Evolutionary conservation across 1,140 invertebrate genomes (phyloP).

Genomic region (Pteromalus puparum): DNA sequence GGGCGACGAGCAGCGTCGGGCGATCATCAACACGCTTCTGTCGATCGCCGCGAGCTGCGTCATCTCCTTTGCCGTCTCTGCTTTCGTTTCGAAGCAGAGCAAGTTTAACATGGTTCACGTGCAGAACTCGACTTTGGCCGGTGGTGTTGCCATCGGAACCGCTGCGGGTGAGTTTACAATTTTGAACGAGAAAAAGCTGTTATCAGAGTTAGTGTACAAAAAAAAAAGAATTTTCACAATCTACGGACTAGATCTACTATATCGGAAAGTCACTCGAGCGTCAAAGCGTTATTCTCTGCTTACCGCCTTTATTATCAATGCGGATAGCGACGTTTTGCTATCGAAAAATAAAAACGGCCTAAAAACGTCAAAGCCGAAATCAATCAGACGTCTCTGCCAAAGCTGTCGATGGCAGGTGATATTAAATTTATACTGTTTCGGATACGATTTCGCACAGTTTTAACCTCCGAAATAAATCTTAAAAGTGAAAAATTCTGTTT

Average conservation of each 20-base stretch:
- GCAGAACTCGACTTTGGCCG: constrained; percentile 93
- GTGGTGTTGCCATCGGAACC: constrained; percentile 81
- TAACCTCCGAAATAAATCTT: no score
- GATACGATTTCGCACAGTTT: background rate
- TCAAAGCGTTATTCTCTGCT: no score
- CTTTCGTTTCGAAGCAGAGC: constrained; percentile 84
- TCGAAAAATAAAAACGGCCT: background rate
- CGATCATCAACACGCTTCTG: constrained; percentile 95
- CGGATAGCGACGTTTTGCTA: background rate
- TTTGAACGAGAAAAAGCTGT: no score
- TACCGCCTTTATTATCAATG: no score
- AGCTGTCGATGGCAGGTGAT: background rate
- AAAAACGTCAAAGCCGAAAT: background rate
- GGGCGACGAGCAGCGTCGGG: constrained; percentile 87
- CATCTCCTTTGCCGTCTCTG: constrained; percentile 88
- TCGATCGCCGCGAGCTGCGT: constrained; percentile 90
- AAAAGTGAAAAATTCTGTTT: no score
- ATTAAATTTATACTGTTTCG: background rate
- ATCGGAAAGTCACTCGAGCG: no score
- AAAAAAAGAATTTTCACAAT: no score
- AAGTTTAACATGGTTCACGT: constrained; percentile 95
- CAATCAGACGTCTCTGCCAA: background rate
- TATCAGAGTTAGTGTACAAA: no score
- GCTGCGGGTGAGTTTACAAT: constrained; percentile 65
- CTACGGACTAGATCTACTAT: no score